Conservation (phyloP, 2,113 vertebrate species). For the Columba janthina region DNA sequence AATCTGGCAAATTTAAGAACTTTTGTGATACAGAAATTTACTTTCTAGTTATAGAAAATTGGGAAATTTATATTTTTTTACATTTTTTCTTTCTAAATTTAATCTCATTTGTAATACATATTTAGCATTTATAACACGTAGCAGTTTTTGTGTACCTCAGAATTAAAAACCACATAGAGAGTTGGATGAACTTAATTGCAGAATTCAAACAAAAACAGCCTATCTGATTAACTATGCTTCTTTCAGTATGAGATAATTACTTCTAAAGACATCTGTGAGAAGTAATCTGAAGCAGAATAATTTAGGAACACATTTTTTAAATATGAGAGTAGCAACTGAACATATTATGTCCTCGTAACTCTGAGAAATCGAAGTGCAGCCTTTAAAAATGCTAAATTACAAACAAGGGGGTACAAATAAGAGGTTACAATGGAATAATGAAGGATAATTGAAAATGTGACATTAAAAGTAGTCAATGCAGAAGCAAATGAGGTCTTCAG, state of each 20-base stretch:
- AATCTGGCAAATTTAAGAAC: neutral
- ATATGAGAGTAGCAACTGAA: neutral
- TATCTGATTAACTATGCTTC: neutral
- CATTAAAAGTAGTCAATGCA: neutral
- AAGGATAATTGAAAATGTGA: neutral
- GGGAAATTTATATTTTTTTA: neutral
- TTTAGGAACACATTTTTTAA: neutral
- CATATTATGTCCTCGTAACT: neutral
- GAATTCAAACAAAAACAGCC: neutral
- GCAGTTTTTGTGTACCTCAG: neutral
- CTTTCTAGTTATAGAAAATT: neutral
- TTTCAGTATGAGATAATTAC: neutral
- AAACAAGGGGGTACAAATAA: neutral
- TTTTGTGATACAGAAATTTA: neutral
- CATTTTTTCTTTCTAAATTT: neutral
- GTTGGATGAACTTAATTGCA: neutral
- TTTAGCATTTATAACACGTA: neutral
- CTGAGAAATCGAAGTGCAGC: neutral
- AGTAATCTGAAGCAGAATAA: neutral
- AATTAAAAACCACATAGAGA: neutral
- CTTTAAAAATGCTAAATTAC: neutral
- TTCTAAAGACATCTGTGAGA: neutral
- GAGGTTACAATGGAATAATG: neutral
- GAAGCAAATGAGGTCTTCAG: neutral
- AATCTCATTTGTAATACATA: neutral